These are phyloP conservation scores for Macquaria australasica DNA, from an alignment of 2,113 vertebrate species.

Conservation along the genomic window DNA sequence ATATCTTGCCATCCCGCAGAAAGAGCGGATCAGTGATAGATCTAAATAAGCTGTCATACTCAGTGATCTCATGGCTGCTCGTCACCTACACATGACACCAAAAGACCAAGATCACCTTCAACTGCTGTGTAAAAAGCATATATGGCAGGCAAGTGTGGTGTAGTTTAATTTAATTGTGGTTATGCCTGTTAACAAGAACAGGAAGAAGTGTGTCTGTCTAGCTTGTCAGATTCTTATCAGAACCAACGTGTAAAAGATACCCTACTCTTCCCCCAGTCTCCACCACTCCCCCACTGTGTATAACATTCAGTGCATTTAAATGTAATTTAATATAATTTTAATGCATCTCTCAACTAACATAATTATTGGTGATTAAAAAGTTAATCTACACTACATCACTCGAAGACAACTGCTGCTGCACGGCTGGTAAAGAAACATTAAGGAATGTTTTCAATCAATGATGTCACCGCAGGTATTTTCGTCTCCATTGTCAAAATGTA, in stretches of 20 bases:
- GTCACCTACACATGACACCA: background rate
- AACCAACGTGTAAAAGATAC: background rate
- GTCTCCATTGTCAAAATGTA: background rate
- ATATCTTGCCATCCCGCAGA: constrained; percentile 9
- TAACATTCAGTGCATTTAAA: background rate
- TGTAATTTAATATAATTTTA: background rate
- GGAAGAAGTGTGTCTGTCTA: constrained; percentile 1
- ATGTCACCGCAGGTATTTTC: background rate
- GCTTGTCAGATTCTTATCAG: constrained; percentile 17
- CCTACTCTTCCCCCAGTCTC: background rate
- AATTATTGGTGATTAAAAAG: background rate
- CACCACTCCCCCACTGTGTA: background rate
- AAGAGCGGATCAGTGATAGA: constrained; percentile 7
- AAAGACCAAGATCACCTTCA: background rate
- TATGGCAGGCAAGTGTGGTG: background rate
- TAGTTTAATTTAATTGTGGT: background rate
- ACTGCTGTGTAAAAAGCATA: too few relatives aligned
- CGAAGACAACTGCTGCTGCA: background rate
- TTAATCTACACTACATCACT: constrained; percentile 7
- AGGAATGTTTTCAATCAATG: background rate
- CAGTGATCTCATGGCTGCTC: background rate
- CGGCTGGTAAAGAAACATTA: background rate
- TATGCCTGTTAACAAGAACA: constrained; percentile 7
- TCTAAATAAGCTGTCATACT: constrained; percentile 43
- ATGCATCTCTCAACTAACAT: background rate